Percentiles rank a stretch among this genome's conserved stretches.
These are phyloP conservation scores for Fissipunctia ypsillon DNA, from an alignment of 2,888 invertebrate genomes.

Conservation along the genomic window DNA sequence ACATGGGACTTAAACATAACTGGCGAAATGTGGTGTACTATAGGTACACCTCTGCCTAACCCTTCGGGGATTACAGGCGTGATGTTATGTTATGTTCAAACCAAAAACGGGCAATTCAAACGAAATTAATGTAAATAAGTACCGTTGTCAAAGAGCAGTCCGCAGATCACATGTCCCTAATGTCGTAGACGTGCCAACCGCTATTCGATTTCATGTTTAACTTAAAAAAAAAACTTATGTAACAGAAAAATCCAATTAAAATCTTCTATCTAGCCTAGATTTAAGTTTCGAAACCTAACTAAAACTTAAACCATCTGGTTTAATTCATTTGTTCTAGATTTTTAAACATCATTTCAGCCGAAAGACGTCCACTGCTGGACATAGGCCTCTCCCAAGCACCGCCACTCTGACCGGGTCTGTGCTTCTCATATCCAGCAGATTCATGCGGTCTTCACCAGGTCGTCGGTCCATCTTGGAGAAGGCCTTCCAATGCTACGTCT, in stretches of 20 bases:
- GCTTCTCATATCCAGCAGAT: too few species aligned
- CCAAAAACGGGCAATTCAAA: not conserved
- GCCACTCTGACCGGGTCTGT: too few species aligned
- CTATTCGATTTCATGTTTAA: conserved; percentile 15
- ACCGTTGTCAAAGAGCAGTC: not conserved
- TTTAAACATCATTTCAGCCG: not conserved
- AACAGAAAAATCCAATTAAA: conserved; percentile 31
- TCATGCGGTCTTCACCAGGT: too few species aligned
- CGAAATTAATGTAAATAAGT: not conserved
- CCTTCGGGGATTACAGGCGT: not conserved
- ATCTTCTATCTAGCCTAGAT: conserved; percentile 23
- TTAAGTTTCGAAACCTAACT: conserved; percentile 12
- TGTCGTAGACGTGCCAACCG: not conserved
- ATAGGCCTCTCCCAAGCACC: too few species aligned
- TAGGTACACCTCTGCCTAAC: not conserved
- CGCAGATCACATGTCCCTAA: not conserved
- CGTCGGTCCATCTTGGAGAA: too few species aligned
- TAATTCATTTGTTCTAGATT: not conserved
- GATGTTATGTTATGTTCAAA: not conserved
- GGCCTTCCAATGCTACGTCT: too few species aligned
- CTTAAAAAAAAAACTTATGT: not conserved
- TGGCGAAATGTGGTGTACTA: not conserved
- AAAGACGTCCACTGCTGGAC: too few species aligned
- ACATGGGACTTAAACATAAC: not conserved
- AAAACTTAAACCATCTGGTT: too few species aligned